These are phyloP conservation scores for Zhengitettix transpicula DNA, from an alignment of 2,888 invertebrate genomes.

Conservation along the genomic window DNA sequence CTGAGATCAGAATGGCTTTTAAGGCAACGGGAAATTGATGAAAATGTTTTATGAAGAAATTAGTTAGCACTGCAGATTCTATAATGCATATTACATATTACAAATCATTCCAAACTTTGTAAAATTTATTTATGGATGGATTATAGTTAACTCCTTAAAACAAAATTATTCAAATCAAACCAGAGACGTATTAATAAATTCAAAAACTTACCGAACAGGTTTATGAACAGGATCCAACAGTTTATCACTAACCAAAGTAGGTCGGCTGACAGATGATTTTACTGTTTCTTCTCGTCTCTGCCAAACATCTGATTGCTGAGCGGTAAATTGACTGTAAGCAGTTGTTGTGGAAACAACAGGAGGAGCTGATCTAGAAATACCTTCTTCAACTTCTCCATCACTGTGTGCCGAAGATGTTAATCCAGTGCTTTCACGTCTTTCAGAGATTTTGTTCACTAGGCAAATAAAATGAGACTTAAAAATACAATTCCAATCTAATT, in stretches of 20 bases:
- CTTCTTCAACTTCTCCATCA: slow-evolving; percentile 29
- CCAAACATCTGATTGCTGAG: slow-evolving; percentile 14
- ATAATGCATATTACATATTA: too few species aligned
- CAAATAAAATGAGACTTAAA: too few species aligned
- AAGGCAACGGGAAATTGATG: too few species aligned
- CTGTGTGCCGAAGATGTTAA: slow-evolving; percentile 25
- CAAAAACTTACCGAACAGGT: neutral
- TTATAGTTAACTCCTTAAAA: too few species aligned
- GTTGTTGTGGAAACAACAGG: slow-evolving; percentile 17
- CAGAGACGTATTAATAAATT: neutral
- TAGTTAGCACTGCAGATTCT: too few species aligned
- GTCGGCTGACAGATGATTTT: neutral
- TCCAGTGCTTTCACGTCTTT: slow-evolving; percentile 21
- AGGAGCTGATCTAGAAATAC: slow-evolving; percentile 22
- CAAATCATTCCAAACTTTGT: too few species aligned
- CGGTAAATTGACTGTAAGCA: neutral
- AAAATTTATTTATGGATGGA: too few species aligned
- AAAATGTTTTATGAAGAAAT: too few species aligned
- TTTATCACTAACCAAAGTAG: neutral
- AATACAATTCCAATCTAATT: too few species aligned
- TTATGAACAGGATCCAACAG: neutral
- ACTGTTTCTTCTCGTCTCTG: neutral
- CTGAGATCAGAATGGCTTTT: too few species aligned
- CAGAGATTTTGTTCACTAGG: neutral
- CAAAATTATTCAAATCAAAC: neutral